Base-by-base conservation (phyloP, 1,140 invertebrate genomes). In the Drosophila bocki region DNA sequence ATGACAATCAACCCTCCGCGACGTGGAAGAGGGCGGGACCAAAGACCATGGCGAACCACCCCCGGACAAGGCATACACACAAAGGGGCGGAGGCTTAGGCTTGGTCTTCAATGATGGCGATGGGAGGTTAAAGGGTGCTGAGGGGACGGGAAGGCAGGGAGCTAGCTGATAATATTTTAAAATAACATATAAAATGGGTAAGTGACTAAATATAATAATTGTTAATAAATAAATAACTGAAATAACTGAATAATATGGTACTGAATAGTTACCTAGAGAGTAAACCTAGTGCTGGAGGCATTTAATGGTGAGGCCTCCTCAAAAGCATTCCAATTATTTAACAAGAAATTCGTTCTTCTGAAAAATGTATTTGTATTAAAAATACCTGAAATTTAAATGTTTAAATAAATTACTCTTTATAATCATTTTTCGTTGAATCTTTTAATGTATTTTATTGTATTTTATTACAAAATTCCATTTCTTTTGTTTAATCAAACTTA, bases 1-100 rank as follows among this genome's bases (percentile, higher is more conserved):
- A 51, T 45, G 12, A 7, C 3, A 62, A 82, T 48, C 75, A 58
- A 78, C 56, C 80, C 53, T 48, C 44, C 35, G 22, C n/a, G 8
- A 2, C 6, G 8, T n/a, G 62, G 19, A 15, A 15, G 15, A 39
- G 11, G 69, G 58, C 39, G 65, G 62, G 19, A 47, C 65, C 51
- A 56, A 51, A 45, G 57, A 8, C 39, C 19, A 22, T 7, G 50
- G n/a, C 26, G 17, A 32, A 22, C 11, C 29, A 44, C 39, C 53
- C 11, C 39, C 48, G 13, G 41, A 15, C 22, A 42, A 35, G 47
- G 58, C 12, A 33, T 37, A 56, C 47, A 54, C 33, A 61, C 8
- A 61, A 56, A 61, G 19, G 59, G 59, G 47, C 53, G 53, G 53
- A 56, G 53, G 17, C 51, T 54, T 3, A 13, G 19, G 7, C 13